These are phyloP conservation scores for Hiodon alosoides DNA, from an alignment of 2,113 vertebrate genomes.

Conservation along the genomic window DNA sequence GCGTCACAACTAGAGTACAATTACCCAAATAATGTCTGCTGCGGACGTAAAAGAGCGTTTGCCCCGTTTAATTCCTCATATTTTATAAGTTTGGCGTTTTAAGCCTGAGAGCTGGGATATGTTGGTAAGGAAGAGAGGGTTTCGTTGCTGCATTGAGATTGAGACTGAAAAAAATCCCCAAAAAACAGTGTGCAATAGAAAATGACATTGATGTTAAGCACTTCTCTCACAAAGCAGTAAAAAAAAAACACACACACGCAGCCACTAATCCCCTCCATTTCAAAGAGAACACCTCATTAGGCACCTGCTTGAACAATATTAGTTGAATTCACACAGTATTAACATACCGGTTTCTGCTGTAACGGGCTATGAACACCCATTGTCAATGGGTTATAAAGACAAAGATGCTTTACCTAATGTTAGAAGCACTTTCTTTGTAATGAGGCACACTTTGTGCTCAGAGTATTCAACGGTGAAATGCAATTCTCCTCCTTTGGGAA, in stretches of 20 bases:
- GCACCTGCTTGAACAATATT: constrained; percentile 39
- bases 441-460: constrained; percentile 34
- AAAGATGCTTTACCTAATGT: constrained; percentile 24
- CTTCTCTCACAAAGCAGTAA: constrained; percentile 2
- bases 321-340: constrained; percentile 17
- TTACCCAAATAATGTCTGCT: too few relatives aligned
- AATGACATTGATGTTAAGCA: constrained; percentile 6
- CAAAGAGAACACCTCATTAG: constrained; percentile 35
- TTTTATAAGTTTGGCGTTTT: neutral
- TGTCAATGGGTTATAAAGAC: constrained; percentile 37
- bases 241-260: neutral
- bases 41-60: neutral
- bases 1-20: constrained; percentile 5
- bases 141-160: neutral
- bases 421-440: constrained; percentile 33
- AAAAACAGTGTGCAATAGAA: constrained; percentile 6
- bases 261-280: constrained; percentile 28
- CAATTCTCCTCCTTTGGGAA: constrained; percentile 32
- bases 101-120: neutral
- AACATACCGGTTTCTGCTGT: constrained; percentile 20
- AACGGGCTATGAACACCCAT: constrained; percentile 30
- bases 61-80: neutral
- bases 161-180: neutral
- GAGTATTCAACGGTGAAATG: constrained; percentile 23
- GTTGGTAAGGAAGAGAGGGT: neutral